Evolutionary conservation across 1,140 invertebrate species (phyloP).

Genomic region (Drosophila chauvacae): DNA sequence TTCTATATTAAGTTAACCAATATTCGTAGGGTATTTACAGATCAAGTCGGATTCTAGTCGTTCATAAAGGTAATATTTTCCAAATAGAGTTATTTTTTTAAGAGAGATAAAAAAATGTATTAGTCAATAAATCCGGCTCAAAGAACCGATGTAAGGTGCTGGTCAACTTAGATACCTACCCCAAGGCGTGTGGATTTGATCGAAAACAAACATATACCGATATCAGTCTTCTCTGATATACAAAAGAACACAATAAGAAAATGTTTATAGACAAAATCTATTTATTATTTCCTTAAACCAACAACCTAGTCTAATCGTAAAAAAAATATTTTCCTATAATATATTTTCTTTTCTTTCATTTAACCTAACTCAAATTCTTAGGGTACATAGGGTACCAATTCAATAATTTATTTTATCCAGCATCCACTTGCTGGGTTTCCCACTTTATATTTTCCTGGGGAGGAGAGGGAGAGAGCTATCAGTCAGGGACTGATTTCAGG

Average conservation of each 20-base stretch:
- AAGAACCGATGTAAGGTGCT: not conserved
- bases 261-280: too few species aligned
- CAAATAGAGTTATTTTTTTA: not conserved
- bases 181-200: too few species aligned
- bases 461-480: slow-evolving; percentile 16
- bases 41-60: not conserved
- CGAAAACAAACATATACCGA: too few species aligned
- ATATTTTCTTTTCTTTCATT: not conserved
- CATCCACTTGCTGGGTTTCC: not conserved
- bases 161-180: too few species aligned
- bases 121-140: not conserved
- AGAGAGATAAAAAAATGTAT: not conserved
- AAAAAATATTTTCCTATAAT: too few species aligned
- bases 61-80: not conserved
- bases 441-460: not conserved
- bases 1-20: slow-evolving; percentile 31
- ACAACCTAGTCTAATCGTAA: not conserved
- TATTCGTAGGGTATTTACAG: slow-evolving; percentile 5
- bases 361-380: slow-evolving; percentile 1
- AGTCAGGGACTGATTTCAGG: slow-evolving; percentile 27
- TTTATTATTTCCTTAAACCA: not conserved
- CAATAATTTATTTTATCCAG: slow-evolving; percentile 14
- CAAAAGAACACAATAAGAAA: not conserved
- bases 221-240: not conserved
- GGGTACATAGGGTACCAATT: not conserved